Conservation (phyloP, 53 echinoderm and acorn worm species). For the Mesocentrotus franciscanus region DNA sequence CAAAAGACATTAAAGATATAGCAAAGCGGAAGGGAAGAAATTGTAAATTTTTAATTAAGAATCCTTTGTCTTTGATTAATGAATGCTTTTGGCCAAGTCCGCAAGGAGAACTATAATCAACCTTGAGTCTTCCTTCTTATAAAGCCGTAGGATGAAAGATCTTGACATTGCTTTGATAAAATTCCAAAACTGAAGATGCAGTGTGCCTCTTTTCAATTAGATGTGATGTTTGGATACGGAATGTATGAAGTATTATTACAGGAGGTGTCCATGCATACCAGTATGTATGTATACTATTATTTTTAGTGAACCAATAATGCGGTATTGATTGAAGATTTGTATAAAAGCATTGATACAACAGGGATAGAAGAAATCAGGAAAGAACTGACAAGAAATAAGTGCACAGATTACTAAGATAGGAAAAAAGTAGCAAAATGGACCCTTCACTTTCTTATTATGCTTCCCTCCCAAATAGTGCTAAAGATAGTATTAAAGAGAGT, state of each 20-base stretch:
- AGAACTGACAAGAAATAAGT: background rate
- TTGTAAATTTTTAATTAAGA: background rate
- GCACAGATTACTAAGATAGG: background rate
- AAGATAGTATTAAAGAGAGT: background rate
- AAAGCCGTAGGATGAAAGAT: background rate
- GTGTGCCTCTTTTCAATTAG: background rate
- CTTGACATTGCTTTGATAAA: background rate
- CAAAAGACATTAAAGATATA: background rate
- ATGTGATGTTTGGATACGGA: background rate
- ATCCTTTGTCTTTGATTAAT: background rate
- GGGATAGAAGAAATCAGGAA: background rate
- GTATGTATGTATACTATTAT: background rate
- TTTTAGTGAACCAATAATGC: background rate
- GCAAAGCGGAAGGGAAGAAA: background rate
- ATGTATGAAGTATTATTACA: background rate
- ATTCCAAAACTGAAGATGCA: background rate
- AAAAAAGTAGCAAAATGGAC: background rate
- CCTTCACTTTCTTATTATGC: background rate
- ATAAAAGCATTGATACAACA: background rate
- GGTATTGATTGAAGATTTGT: background rate
- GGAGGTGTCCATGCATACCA: background rate
- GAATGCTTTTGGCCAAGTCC: background rate
- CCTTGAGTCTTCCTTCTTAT: background rate
- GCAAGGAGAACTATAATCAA: background rate
- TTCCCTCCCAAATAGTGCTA: background rate